Base-by-base conservation (phyloP, 2,888 invertebrate species). In the Diaperis boleti region DNA sequence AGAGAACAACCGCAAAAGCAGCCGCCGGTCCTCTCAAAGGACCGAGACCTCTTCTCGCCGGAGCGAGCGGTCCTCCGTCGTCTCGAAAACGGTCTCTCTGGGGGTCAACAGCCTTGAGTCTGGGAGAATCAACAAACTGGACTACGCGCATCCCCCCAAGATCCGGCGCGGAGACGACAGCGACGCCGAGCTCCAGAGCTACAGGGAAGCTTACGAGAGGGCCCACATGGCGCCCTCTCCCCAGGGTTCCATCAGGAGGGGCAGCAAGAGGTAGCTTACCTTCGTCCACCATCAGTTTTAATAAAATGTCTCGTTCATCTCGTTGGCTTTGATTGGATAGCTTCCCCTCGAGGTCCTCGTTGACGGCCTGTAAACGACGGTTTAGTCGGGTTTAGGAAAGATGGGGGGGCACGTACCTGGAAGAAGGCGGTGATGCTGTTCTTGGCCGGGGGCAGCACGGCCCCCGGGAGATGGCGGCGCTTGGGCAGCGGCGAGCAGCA, bases 401-500 rank as follows among this genome's bases (percentile, higher is more conserved):
- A n/a, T n/a, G n/a, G 11, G 1, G 1, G 0, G 15, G 4, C n/a
- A 33, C 44, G 8, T 14, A 66, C 67, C 49, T 67, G 62, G 41
- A 64, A 64, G 17, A 62, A 67, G 1, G 52, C 56, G 1, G 59
- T 59, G 18, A 67, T 59, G 6, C 18, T 50, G 39, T 35, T 26
- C 33, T 60, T 52, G 5, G 11, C 52, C 42, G 55, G 57, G 1
- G 33, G 37, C 2, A 45, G 8, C 7, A 63, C 20, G 11, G 20
- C 42, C n/a, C n/a, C n/a, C 5, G n/a, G n/a, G n/a, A n/a, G n/a
- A n/a, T 56, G 56, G 44, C 63, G 57, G 1, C 68, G 33, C 62
- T 68, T 68, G 17, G 68, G 62, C 35, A 64, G 45, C 8, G 68
- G 68, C 1, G 68, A 68, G 49, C 68, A 68, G 33, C 64, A 66